Conservation (phyloP, 2,797 vertebrate genomes). For the Hylomyscus alleni region DNA sequence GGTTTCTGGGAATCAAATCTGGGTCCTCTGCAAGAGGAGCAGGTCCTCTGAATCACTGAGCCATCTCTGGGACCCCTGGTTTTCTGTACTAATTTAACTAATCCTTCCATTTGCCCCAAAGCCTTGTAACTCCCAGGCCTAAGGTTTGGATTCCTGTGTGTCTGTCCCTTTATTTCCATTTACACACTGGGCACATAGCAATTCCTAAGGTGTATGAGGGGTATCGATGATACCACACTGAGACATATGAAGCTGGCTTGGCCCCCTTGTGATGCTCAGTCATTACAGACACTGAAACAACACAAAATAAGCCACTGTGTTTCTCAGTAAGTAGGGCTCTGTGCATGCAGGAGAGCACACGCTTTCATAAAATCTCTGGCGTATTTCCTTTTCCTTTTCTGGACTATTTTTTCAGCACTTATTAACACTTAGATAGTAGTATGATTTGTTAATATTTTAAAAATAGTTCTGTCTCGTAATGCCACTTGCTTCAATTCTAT, state of each 20-base stretch:
- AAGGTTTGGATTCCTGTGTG: background rate
- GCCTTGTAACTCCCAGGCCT: background rate
- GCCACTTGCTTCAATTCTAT: background rate
- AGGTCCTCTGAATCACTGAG: background rate
- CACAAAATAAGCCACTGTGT: background rate
- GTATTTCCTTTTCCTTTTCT: conserved; percentile 11
- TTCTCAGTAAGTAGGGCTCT: background rate
- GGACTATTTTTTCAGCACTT: background rate
- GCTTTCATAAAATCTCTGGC: background rate
- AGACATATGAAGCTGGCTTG: background rate
- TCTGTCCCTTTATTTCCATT: background rate
- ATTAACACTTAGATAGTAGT: no score
- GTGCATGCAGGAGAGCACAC: background rate
- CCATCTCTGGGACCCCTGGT: background rate
- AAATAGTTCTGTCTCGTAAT: background rate
- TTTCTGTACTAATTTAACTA: background rate
- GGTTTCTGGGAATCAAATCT: no score
- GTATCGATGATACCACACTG: background rate
- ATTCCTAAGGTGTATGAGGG: background rate
- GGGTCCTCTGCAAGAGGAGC: background rate
- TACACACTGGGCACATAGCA: background rate
- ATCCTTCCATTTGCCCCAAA: conserved; percentile 21
- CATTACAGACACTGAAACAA: background rate
- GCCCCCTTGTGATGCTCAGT: background rate
- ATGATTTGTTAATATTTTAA: background rate